These are phyloP conservation scores for Otolemur crassicaudatus DNA, from an alignment of 2,797 vertebrate genomes.

Conservation along the genomic window DNA sequence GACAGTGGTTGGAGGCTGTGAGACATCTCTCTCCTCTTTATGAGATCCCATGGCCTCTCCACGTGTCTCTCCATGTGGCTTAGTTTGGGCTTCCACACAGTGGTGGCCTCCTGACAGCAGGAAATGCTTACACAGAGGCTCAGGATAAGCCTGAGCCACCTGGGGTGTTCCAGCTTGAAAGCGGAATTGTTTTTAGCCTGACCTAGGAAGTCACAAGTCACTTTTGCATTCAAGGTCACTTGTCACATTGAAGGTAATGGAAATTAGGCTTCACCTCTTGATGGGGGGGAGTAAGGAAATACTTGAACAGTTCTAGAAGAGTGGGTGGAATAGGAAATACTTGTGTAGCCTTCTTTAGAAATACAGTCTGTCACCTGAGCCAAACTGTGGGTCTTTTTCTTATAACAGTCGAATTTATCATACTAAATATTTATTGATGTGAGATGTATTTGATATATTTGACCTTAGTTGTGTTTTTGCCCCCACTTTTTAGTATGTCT, in stretches of 20 bases:
- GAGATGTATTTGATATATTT: background rate
- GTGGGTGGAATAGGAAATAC: background rate
- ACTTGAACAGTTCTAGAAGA: background rate
- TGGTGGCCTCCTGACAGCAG: background rate
- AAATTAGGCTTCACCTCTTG: background rate
- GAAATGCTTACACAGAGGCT: background rate
- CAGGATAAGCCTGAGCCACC: background rate
- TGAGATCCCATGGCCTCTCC: background rate
- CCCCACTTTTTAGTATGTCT: background rate
- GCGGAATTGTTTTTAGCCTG: background rate
- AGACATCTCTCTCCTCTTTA: background rate
- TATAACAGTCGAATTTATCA: background rate
- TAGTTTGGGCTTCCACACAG: background rate
- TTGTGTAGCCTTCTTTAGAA: background rate
- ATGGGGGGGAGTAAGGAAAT: background rate
- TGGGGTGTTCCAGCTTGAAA: background rate
- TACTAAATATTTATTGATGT: background rate
- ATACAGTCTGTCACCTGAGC: background rate
- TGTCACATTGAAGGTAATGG: background rate
- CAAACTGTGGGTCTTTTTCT: background rate
- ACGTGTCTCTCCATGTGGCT: background rate
- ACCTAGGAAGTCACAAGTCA: background rate
- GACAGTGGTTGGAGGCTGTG: no score
- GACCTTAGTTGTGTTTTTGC: background rate
- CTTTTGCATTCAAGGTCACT: background rate